Percentiles rank a stretch among this genome's conserved stretches.
Conservation (phyloP, 2,797 vertebrate genomes). For the Cynodonichthys magdalenae region DNA sequence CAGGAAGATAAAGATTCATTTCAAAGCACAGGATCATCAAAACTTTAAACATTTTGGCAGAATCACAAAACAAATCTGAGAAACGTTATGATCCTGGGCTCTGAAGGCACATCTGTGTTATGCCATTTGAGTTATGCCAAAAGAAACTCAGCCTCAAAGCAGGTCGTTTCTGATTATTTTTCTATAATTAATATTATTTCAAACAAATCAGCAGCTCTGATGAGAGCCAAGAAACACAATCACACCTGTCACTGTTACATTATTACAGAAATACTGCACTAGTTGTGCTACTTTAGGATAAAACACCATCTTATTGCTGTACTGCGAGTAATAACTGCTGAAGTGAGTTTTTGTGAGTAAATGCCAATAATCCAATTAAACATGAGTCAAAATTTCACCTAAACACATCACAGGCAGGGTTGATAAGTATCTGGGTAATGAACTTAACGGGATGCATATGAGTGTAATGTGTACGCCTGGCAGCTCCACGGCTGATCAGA, state of each 20-base stretch:
- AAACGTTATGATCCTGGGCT: conserved; percentile 36
- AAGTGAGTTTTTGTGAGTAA: conserved; percentile 32
- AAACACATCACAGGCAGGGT: conserved; percentile 14
- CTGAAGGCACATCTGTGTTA: conserved; percentile 37
- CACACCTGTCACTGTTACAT: conserved; percentile 8
- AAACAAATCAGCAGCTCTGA: conserved; percentile 41
- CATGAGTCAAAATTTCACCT: conserved; percentile 19
- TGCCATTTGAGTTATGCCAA: conserved; percentile 18
- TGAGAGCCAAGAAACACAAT: conserved; percentile 26
- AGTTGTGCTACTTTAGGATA: neutral
- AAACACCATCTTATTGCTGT: neutral
- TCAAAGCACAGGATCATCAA: conserved; percentile 55
- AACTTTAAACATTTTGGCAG: neutral
- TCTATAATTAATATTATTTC: conserved; percentile 33
- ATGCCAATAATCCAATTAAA: conserved; percentile 11
- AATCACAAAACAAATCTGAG: neutral
- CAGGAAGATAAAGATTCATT: conserved; percentile 25
- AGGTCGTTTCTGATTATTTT: conserved; percentile 43
- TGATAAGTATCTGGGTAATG: conserved; percentile 28
- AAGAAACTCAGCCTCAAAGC: conserved; percentile 57
- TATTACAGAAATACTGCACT: neutral
- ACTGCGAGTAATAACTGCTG: neutral
- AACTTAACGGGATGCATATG: conserved; percentile 23
- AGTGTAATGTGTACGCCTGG: conserved; percentile 30
- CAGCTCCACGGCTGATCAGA: conserved; percentile 44